These are phyloP conservation scores for Telenomus remus DNA, from an alignment of 1,140 invertebrate genomes.

Conservation along the genomic window DNA sequence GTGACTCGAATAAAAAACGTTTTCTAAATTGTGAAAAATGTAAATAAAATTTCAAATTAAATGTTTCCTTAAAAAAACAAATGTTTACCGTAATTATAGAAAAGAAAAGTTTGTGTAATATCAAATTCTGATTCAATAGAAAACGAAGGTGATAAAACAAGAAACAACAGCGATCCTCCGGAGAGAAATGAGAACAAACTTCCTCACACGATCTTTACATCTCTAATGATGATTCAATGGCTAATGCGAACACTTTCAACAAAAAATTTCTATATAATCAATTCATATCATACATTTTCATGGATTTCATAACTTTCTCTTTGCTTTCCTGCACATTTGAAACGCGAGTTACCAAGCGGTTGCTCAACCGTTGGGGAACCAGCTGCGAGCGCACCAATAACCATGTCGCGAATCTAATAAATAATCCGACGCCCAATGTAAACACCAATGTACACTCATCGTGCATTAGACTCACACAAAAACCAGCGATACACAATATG, in stretches of 20 bases:
- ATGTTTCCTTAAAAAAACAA: too few relatives aligned
- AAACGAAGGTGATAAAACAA: background rate
- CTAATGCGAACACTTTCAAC: constrained; percentile 48
- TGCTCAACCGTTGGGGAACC: constrained; percentile 42
- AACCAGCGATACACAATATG: constrained; percentile 22
- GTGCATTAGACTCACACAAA: constrained; percentile 40
- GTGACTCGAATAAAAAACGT: too few relatives aligned
- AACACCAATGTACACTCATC: constrained; percentile 51
- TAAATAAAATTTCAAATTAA: too few relatives aligned
- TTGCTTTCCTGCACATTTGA: constrained; percentile 53
- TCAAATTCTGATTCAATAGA: background rate
- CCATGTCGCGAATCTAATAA: constrained; percentile 44
- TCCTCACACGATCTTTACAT: background rate
- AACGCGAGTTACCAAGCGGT: constrained; percentile 47
- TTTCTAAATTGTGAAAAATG: too few relatives aligned
- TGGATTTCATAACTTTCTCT: constrained; percentile 57
- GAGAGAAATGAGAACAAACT: too few relatives aligned
- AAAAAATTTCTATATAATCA: constrained; percentile 55
- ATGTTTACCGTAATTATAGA: too few relatives aligned
- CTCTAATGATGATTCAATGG: constrained; percentile 31
- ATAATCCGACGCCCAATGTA: constrained; percentile 45
- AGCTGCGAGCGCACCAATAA: constrained; percentile 28
- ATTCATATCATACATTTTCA: constrained; percentile 58
- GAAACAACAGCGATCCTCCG: background rate
- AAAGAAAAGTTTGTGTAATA: too few relatives aligned